phyloP scores from a whole-genome alignment of 2,797 vertebrate species.

The Cephalopachus bancanus region DNA sequence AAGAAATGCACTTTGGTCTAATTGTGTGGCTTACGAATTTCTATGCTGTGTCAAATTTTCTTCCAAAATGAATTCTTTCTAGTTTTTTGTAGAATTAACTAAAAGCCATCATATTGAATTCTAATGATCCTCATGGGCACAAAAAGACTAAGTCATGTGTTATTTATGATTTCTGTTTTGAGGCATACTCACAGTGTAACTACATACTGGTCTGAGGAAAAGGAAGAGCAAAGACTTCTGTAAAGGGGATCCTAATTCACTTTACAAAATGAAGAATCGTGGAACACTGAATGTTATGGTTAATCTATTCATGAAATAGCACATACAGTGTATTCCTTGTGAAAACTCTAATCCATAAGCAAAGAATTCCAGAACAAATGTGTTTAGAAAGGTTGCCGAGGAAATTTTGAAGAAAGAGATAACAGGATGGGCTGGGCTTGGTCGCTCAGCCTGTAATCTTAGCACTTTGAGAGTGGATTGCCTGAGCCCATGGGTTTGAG shows the following conservation, averaged over 20 bases:
- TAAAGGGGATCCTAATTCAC: neutral
- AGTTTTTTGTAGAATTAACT: conserved; percentile 58
- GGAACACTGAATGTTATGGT: neutral
- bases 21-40: neutral
- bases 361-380: neutral
- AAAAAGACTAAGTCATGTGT: neutral
- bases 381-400: neutral
- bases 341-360: neutral
- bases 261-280: neutral
- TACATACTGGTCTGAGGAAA: neutral
- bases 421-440: neutral
- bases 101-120: conserved; percentile 35
- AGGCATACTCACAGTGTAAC: neutral
- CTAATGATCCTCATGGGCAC: neutral
- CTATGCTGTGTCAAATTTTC: neutral
- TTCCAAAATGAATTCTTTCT: conserved; percentile 11
- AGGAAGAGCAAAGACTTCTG: neutral
- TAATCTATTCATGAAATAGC: neutral
- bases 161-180: conserved; percentile 34
- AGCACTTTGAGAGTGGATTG: no score
- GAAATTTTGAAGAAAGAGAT: neutral
- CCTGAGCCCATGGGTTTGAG: no score
- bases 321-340: neutral
- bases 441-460: no score
- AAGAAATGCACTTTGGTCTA: conserved; percentile 4